A percentile compares a stretch with the other conserved stretches of the same genome.
Conservation (phyloP, 2,113 vertebrate species). For the Anhinga rufa region DNA sequence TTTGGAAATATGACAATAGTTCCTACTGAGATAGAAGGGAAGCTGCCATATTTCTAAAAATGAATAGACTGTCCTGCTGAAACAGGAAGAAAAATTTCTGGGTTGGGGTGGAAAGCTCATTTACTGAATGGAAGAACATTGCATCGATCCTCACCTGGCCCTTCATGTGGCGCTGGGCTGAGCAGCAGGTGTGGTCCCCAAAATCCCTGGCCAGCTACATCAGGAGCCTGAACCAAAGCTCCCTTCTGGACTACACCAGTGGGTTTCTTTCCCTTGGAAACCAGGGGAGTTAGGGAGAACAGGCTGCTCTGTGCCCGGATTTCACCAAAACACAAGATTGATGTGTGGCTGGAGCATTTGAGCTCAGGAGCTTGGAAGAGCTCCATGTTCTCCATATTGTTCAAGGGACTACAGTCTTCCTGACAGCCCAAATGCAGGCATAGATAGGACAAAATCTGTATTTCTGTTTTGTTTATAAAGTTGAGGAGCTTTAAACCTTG, state of each 20-base stretch:
- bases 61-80: background rate
- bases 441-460: background rate
- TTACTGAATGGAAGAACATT: background rate
- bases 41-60: background rate
- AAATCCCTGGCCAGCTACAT: background rate
- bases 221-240: background rate
- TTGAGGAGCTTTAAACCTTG: background rate
- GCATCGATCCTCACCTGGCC: background rate
- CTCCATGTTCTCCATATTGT: background rate
- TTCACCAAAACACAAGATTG: background rate
- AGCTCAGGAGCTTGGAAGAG: background rate
- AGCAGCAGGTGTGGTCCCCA: background rate
- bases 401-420: background rate
- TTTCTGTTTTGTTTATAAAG: background rate
- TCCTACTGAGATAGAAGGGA: background rate
- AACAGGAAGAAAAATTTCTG: background rate
- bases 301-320: background rate
- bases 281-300: background rate
- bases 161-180: background rate
- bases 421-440: background rate
- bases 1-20: background rate
- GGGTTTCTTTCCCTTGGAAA: background rate
- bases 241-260: background rate
- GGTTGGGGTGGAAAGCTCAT: background rate
- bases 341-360: background rate